Evolutionary conservation across 2,888 invertebrate species (phyloP).

Genomic region (Caenorhabditis drosophilae): DNA sequence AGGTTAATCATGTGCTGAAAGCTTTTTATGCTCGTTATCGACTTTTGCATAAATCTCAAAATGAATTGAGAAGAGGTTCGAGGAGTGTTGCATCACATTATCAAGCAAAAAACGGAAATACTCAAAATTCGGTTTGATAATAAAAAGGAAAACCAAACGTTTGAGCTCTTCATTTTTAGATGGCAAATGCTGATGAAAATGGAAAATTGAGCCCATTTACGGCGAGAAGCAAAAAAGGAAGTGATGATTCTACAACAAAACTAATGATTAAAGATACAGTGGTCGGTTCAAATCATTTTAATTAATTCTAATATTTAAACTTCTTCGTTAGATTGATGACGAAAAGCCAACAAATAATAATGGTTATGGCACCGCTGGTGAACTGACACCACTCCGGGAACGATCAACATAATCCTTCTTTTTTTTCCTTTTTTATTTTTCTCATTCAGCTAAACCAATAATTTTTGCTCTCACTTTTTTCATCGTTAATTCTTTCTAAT

Average conservation of each 20-base stretch:
- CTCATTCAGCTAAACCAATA: not conserved
- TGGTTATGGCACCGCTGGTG: constrained; percentile 34
- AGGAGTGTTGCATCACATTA: constrained; percentile 60
- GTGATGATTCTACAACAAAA: constrained; percentile 50
- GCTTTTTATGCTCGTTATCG: constrained; percentile 63
- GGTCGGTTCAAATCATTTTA: constrained; percentile 7
- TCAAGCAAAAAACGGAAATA: constrained; percentile 55
- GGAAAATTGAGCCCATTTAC: constrained; percentile 37
- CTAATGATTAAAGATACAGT: constrained; percentile 38
- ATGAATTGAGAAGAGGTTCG: constrained; percentile 64
- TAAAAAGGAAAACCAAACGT: not conserved
- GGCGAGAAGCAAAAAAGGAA: constrained; percentile 46
- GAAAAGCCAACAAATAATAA: constrained; percentile 34
- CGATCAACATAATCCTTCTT: not conserved
- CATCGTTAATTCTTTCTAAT: constrained; percentile 1
- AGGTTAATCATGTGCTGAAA: constrained; percentile 65
- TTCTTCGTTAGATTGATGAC: constrained; percentile 24
- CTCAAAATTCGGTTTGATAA: constrained; percentile 1
- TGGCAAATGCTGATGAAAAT: constrained; percentile 12
- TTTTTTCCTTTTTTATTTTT: not conserved
- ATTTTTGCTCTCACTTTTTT: not conserved
- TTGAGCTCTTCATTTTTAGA: constrained; percentile 2
- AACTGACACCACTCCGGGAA: constrained; percentile 34
- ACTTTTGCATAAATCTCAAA: constrained; percentile 60
- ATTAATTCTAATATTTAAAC: not conserved